A percentile compares a stretch with the other conserved stretches of the same genome.
phyloP scores from a whole-genome alignment of 2,888 invertebrate genomes.

The Drosophila formosana region DNA sequence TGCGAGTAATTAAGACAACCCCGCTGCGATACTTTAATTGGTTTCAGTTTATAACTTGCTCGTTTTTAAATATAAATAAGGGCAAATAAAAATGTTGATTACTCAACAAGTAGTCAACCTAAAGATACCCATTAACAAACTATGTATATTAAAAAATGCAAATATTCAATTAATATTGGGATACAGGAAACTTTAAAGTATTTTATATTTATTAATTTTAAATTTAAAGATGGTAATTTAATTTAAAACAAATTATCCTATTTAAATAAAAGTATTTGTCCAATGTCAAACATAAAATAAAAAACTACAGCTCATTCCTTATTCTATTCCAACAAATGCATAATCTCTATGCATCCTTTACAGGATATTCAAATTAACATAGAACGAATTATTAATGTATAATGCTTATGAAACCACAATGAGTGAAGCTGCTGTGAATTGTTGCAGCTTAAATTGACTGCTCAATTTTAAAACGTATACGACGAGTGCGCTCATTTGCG shows the following conservation, averaged over 20 bases:
- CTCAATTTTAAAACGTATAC: slow-evolving; percentile 58
- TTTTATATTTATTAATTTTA: too few relatives aligned
- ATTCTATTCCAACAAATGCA: background rate
- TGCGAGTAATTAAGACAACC: slow-evolving; percentile 42
- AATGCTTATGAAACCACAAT: slow-evolving; percentile 53
- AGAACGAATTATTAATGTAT: slow-evolving; percentile 28
- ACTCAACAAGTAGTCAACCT: background rate
- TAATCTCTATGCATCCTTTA: background rate
- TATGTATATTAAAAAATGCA: too few relatives aligned
- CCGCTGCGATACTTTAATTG: slow-evolving; percentile 56
- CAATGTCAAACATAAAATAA: too few relatives aligned
- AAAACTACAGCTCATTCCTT: too few relatives aligned
- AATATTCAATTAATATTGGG: too few relatives aligned
- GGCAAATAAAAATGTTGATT: slow-evolving; percentile 20
- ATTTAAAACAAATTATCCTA: background rate
- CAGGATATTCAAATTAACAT: slow-evolving; percentile 5
- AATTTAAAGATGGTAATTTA: too few relatives aligned
- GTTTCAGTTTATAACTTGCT: slow-evolving; percentile 33
- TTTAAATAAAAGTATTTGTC: too few relatives aligned
- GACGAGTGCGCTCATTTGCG: slow-evolving; percentile 45
- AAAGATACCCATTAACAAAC: background rate
- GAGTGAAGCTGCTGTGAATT: slow-evolving; percentile 10
- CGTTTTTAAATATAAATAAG: slow-evolving; percentile 12
- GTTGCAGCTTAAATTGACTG: slow-evolving; percentile 50
- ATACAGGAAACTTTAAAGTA: too few relatives aligned